Percentiles rank a stretch among this genome's conserved stretches.
These are phyloP conservation scores for Megalopta genalis DNA, from an alignment of 1,140 invertebrate genomes.

Conservation along the genomic window DNA sequence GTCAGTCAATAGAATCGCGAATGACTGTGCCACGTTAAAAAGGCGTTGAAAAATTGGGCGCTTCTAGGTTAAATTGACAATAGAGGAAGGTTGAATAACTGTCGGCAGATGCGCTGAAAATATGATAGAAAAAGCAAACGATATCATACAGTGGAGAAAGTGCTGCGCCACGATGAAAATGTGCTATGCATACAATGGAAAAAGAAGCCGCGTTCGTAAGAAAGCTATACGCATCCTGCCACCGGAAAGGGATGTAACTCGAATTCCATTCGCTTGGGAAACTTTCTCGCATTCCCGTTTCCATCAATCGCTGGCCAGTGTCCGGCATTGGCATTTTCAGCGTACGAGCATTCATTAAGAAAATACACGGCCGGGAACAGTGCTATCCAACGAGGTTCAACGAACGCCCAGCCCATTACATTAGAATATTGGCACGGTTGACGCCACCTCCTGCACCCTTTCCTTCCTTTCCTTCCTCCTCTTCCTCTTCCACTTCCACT, in stretches of 20 bases:
- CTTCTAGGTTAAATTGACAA: too few relatives aligned
- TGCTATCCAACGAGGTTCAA: conserved; percentile 67
- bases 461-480: not conserved
- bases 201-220: not conserved
- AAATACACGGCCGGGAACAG: conserved; percentile 39
- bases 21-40: too few relatives aligned
- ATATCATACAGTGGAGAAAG: not conserved
- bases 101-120: too few relatives aligned
- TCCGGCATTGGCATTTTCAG: conserved; percentile 22
- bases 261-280: conserved; percentile 8
- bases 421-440: conserved; percentile 73
- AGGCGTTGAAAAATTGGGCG: too few relatives aligned
- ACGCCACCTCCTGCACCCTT: conserved; percentile 44
- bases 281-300: not conserved
- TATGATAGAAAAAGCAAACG: too few relatives aligned
- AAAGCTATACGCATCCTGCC: not conserved
- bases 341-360: conserved; percentile 46
- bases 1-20: too few relatives aligned
- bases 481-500: not conserved
- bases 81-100: too few relatives aligned
- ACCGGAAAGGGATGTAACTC: not conserved
- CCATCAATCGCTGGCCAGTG: not conserved
- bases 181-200: not conserved
- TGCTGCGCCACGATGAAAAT: not conserved
- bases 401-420: conserved; percentile 72